phyloP scores from a whole-genome alignment of 1,140 invertebrate species.

The Hylaeus anthracinus region DNA sequence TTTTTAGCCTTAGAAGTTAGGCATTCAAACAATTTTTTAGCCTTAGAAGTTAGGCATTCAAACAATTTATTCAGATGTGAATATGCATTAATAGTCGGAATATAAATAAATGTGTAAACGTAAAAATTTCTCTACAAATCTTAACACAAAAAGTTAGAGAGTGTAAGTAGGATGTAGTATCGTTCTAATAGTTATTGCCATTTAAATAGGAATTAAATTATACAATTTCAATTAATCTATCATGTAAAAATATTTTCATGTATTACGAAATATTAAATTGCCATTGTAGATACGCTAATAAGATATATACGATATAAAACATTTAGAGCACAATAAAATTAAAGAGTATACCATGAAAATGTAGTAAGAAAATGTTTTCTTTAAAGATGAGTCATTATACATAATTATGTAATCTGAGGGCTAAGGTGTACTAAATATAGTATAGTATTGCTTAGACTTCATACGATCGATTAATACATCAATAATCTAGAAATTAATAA shows the following conservation, averaged over 20 bases:
- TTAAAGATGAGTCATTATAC: neutral
- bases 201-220: constrained; percentile 25
- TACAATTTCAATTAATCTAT: neutral
- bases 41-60: neutral
- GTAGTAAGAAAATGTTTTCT: neutral
- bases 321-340: constrained; percentile 8
- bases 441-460: neutral
- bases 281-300: constrained; percentile 16
- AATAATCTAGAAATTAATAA: neutral
- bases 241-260: constrained; percentile 29
- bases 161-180: constrained; percentile 1
- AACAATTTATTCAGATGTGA: constrained; percentile 6
- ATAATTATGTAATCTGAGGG: neutral
- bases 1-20: constrained; percentile 16
- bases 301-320: neutral
- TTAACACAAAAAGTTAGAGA: neutral
- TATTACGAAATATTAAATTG: neutral
- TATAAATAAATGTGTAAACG: neutral
- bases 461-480: neutral
- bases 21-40: constrained; percentile 10
- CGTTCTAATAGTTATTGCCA: constrained; percentile 1
- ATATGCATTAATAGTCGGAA: constrained; percentile 4
- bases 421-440: neutral
- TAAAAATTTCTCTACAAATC: neutral
- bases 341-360: neutral